Evolutionary conservation across 1,140 invertebrate species (phyloP).

Genomic region (Aphaenogaster floridana): DNA sequence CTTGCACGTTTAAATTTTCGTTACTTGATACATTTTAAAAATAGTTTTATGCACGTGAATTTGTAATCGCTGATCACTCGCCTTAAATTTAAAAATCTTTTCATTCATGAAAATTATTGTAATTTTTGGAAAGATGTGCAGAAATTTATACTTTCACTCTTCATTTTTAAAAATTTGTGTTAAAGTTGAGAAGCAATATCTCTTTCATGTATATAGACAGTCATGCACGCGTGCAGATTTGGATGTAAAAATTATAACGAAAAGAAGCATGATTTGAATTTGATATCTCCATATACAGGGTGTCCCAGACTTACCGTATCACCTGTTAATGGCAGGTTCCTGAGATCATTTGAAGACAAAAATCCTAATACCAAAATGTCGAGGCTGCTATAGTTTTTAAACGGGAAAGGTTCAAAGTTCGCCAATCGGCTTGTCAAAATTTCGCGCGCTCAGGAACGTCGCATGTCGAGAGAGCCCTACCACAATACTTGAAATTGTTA

Average conservation of each 20-base stretch:
- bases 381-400: too few relatives aligned
- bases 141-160: background rate
- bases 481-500: too few relatives aligned
- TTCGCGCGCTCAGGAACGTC: too few relatives aligned
- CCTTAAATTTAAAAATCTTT: background rate
- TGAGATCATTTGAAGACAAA: too few relatives aligned
- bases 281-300: background rate
- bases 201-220: background rate
- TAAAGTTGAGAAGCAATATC: background rate
- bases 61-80: background rate
- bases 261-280: background rate
- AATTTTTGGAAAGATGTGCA: slow-evolving; percentile 4
- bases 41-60: background rate
- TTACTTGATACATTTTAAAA: background rate
- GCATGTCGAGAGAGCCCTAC: too few relatives aligned
- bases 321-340: too few relatives aligned
- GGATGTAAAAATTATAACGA: slow-evolving; percentile 4
- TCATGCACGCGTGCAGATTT: background rate
- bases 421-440: too few relatives aligned
- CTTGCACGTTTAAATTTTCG: background rate
- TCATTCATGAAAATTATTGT: background rate
- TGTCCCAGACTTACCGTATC: too few relatives aligned
- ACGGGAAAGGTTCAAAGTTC: too few relatives aligned
- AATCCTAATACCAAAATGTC: too few relatives aligned
- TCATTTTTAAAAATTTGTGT: background rate